Evolutionary conservation across 1,140 invertebrate species (phyloP), one percentile per base, ranked within the genome.

Genomic region (Drosophila sucinea): DNA sequence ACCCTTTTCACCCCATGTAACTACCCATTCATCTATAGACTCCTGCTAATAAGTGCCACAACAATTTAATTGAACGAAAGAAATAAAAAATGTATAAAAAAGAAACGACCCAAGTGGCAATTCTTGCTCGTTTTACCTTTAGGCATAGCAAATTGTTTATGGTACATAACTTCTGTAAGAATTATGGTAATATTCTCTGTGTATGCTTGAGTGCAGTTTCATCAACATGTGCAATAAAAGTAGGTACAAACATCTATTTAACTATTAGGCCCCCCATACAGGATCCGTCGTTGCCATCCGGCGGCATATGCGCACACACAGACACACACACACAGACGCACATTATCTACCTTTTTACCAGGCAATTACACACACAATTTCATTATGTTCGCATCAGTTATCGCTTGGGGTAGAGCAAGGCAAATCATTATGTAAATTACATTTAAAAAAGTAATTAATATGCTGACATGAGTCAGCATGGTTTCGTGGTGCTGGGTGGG

Each of bases 401-500:
- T 66, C 65, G 75, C 38, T 17, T 54, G 29, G 17, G 30, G 44
- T 51, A 27, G 44, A 27, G 68, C 68, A 64, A 63, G 67, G 67
- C 66, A 67, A 80, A 79, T 77, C 57, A 83, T 89, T 84, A 89
- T 89, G 85, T 58, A 84, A 89, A 89, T 89, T 84, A 62, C 77
- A 84, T 81, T 80, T 73, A 56, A 77, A 77, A 82, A 87, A 79
- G 69, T 89, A 84, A 89, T 87, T 87, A 87, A 81, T 84, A 78
- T 80, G 73, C 84, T 77, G 79, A 60, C 58, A 65, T 65, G 35
- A 55, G 11, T 6, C 44, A 38, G 29, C 25, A 32, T 6, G 23
- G 23, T 33, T 27, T 8, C 64, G 35, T 2, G 6, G 35, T 7
- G 35, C 8, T 7, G 6, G 6, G 35, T 2, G 35, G 4, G 5